A percentile compares a stretch with the other conserved stretches of the same genome.
phyloP scores from a whole-genome alignment of 1,140 invertebrate species.

The Brachionus plicatilis region DNA sequence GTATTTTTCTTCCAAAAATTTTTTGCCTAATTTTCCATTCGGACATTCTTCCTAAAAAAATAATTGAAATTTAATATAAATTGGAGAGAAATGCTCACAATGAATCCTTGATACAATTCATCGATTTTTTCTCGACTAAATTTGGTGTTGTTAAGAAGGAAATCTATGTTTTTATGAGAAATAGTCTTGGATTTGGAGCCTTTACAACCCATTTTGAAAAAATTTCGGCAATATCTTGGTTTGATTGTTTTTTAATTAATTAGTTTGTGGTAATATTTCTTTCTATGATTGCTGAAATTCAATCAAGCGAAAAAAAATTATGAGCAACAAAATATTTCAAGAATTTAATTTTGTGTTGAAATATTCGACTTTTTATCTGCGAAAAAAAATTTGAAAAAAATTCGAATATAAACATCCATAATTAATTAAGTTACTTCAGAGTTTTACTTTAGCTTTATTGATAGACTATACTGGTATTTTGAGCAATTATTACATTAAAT shows the following conservation, averaged over 20 bases:
- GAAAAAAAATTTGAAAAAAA: neutral
- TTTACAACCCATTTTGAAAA: neutral
- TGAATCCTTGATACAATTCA: conserved; percentile 1
- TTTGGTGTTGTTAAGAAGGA: neutral
- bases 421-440: neutral
- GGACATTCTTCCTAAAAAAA: conserved; percentile 22
- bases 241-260: neutral
- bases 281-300: neutral
- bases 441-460: neutral
- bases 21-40: conserved; percentile 13
- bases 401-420: neutral
- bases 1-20: neutral
- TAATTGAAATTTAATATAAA: neutral
- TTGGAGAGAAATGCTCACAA: neutral
- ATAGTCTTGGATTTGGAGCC: neutral
- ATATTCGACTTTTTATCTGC: neutral
- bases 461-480: neutral
- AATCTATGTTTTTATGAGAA: neutral
- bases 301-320: neutral
- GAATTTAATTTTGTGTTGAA: neutral
- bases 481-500: neutral
- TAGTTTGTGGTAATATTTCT: neutral
- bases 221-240: neutral
- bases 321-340: neutral
- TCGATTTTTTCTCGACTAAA: neutral